These are phyloP conservation scores for Rhineura floridana DNA, from an alignment of 2,113 vertebrate species.

Conservation along the genomic window DNA sequence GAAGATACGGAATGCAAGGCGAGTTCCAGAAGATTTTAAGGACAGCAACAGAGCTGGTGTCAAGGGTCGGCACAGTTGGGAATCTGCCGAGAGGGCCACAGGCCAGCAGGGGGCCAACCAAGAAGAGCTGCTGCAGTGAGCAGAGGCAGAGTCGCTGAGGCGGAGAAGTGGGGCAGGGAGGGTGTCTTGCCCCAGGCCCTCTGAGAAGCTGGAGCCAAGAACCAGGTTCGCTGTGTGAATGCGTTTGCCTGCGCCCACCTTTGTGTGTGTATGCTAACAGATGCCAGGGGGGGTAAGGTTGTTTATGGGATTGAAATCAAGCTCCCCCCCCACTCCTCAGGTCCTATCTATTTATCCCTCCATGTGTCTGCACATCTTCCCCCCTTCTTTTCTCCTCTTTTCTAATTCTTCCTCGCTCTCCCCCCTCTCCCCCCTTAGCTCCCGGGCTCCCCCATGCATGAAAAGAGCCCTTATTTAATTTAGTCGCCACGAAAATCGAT, in stretches of 20 bases:
- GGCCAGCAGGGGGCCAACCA: too few relatives aligned
- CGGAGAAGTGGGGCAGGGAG: not conserved
- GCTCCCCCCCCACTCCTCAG: not conserved
- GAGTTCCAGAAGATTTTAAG: not conserved
- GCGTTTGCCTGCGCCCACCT: not conserved
- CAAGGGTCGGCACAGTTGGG: too few relatives aligned
- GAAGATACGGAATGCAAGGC: not conserved
- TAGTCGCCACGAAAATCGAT: constrained; percentile 94
- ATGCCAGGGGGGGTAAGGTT: not conserved
- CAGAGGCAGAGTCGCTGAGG: not conserved
- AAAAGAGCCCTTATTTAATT: constrained; percentile 86
- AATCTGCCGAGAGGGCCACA: too few relatives aligned
- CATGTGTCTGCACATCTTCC: not conserved
- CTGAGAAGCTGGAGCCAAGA: too few relatives aligned
- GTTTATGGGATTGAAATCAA: not conserved
- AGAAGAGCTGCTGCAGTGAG: too few relatives aligned
- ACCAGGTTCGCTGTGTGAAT: not conserved
- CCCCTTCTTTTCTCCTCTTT: not conserved
- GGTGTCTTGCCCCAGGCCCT: too few relatives aligned
- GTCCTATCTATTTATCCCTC: not conserved
- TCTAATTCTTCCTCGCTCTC: not conserved
- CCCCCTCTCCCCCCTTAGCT: constrained; percentile 64
- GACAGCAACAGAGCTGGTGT: not conserved
- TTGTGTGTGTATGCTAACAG: not conserved
- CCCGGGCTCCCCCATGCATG: constrained; percentile 75